Conservation (phyloP, 2,113 vertebrate genomes). For the Sander vitreus region DNA sequence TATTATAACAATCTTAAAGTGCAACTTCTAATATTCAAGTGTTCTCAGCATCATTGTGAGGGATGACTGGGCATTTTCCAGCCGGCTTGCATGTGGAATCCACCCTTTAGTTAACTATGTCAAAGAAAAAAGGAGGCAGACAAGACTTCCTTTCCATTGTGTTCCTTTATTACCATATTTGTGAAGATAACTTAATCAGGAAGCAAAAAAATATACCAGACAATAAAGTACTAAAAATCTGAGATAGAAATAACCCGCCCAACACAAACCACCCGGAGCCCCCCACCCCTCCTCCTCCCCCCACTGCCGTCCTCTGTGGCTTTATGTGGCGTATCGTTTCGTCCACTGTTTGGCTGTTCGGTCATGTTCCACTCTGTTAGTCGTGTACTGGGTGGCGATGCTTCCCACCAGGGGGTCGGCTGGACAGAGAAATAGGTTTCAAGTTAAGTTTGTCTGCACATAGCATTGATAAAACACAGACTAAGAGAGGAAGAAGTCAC, state of each 20-base stretch:
- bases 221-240: constrained; percentile 98
- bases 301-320: constrained; percentile 84
- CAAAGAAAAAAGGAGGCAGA: neutral
- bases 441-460: neutral
- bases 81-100: neutral
- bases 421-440: constrained; percentile 46
- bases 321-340: constrained; percentile 96
- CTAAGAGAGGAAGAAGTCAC: neutral
- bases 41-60: neutral
- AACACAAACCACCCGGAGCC: constrained; percentile 51
- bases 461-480: neutral
- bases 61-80: neutral
- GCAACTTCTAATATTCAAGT: neutral
- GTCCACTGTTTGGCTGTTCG: constrained; percentile 98
- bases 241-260: constrained; percentile 91
- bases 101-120: neutral
- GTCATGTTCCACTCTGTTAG: constrained; percentile 98
- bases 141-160: constrained; percentile 76
- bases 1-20: no score
- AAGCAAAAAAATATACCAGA: constrained; percentile 84
- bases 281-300: constrained; percentile 59
- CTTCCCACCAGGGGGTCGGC: constrained; percentile 97
- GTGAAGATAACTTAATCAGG: constrained; percentile 96
- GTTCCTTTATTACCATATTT: constrained; percentile 91
- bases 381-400: constrained; percentile 97